phyloP scores from a whole-genome alignment of 2,797 vertebrate genomes.

The Phataginus tricuspis region DNA sequence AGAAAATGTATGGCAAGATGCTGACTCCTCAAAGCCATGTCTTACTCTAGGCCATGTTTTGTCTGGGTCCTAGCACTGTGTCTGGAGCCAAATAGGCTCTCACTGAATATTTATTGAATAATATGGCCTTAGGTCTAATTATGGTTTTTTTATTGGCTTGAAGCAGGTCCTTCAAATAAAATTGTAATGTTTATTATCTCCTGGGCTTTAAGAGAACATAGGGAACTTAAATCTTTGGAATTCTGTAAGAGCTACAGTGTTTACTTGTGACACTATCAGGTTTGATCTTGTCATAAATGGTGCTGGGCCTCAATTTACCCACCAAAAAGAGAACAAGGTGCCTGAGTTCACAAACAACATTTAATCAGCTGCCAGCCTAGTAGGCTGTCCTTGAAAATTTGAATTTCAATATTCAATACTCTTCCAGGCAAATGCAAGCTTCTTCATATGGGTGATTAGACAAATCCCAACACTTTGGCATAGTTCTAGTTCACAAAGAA shows the following conservation, averaged over 20 bases:
- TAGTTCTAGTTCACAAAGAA: not conserved
- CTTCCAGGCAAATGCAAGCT: not conserved
- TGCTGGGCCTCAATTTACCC: not conserved
- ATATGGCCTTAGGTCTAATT: not conserved
- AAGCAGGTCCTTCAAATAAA: not conserved
- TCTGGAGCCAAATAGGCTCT: not conserved
- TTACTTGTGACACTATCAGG: not conserved
- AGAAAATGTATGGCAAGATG: not conserved
- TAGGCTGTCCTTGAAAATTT: not conserved
- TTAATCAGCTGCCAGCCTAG: not conserved
- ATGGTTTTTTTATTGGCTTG: not conserved
- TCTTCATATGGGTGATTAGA: not conserved
- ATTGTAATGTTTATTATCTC: not conserved
- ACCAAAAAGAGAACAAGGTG: not conserved
- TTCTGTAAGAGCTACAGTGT: not conserved
- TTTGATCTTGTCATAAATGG: not conserved
- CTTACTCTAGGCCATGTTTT: not conserved
- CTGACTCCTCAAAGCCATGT: not conserved
- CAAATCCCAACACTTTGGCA: not conserved
- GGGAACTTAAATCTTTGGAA: not conserved
- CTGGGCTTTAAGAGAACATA: not conserved
- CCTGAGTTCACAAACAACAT: not conserved
- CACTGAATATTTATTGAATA: not conserved
- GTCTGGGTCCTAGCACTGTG: not conserved
- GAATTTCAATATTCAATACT: conserved; percentile 2